A percentile compares a stretch with the other conserved stretches of the same genome.
Evolutionary conservation across 2,113 vertebrate genomes (phyloP).

Genomic region (Lepus americanus): DNA sequence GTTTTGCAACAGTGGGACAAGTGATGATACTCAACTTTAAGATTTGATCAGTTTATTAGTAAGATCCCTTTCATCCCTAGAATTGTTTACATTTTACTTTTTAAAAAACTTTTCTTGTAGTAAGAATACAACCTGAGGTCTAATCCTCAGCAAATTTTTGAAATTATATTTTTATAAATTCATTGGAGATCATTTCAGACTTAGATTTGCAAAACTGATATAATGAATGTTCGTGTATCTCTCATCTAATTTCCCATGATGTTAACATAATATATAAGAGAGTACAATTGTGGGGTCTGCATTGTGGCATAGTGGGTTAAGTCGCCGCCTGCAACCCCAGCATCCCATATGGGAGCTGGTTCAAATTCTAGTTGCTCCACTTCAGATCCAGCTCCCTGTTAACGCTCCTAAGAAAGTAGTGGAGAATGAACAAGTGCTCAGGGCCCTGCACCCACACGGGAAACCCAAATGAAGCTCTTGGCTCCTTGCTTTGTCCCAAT

Average conservation of each 20-base stretch:
- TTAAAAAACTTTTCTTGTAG: background rate
- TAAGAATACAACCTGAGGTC: background rate
- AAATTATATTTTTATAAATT: background rate
- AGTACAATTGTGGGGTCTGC: no score
- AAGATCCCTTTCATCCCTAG: background rate
- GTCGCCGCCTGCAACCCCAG: no score
- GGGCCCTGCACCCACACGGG: no score
- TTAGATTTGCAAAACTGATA: slow-evolving; percentile 5
- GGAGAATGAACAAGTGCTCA: no score
- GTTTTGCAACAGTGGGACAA: background rate
- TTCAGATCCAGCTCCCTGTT: no score
- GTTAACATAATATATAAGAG: background rate
- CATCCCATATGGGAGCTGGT: no score
- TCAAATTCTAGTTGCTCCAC: no score
- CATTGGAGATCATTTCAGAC: background rate
- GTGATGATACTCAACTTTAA: background rate
- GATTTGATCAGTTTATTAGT: background rate
- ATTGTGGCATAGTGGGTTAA: no score
- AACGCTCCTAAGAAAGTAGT: no score
- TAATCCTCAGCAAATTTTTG: no score
- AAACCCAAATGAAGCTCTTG: no score
- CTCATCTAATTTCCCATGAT: background rate
- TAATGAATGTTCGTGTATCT: background rate
- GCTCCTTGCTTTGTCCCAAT: no score
- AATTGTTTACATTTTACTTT: background rate